Evolutionary conservation across 2,797 vertebrate genomes (phyloP).

Genomic region (Euthynnus affinis): DNA sequence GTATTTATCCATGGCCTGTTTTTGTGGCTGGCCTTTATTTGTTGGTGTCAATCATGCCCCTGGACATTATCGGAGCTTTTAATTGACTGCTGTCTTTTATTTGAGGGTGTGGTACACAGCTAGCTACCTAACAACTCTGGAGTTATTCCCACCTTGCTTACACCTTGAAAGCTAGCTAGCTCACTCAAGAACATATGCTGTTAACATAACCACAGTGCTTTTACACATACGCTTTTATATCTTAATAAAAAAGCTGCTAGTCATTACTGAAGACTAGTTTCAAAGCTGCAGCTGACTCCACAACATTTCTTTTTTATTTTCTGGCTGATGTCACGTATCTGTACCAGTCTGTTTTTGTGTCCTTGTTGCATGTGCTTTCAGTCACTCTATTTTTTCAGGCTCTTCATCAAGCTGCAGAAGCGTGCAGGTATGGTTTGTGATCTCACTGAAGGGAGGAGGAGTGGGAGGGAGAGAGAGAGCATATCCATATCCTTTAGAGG

Average conservation of each 20-base stretch:
- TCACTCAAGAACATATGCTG: neutral
- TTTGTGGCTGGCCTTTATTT: too few species aligned
- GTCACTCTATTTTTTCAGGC: slow-evolving; percentile 6
- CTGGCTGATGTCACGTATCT: neutral
- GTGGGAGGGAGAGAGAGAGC: neutral
- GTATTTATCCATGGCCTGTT: too few species aligned
- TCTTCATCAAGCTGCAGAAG: slow-evolving; percentile 11
- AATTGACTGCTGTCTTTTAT: too few species aligned
- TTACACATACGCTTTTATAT: neutral
- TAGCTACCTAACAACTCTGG: too few species aligned
- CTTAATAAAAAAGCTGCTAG: neutral
- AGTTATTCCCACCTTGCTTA: too few species aligned
- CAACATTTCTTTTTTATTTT: slow-evolving; percentile 1
- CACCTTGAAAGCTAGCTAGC: neutral
- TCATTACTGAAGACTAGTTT: neutral
- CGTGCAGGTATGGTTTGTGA: slow-evolving; percentile 10
- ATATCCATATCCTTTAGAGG: slow-evolving; percentile 3
- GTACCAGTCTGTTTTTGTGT: neutral
- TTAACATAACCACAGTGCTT: neutral
- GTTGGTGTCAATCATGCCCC: too few species aligned
- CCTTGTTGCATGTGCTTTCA: neutral
- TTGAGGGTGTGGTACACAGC: too few species aligned
- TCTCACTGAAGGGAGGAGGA: neutral
- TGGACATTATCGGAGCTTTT: too few species aligned
- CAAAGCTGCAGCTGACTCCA: neutral